These are phyloP conservation scores for Epizoanthus scotinus DNA, from an alignment of 92 coral and sea anemone species.

Conservation along the genomic window DNA sequence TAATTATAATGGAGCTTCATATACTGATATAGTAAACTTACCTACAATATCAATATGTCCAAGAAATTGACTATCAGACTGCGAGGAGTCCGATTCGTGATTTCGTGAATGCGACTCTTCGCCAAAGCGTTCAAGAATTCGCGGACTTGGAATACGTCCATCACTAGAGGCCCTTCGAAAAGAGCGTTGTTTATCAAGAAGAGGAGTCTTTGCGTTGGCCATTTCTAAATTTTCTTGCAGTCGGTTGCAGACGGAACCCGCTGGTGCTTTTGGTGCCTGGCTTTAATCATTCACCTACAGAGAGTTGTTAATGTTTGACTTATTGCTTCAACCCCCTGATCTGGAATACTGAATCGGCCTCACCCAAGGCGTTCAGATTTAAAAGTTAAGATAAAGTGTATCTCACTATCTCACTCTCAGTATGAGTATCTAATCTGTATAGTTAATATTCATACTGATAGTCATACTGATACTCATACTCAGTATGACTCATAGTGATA, in stretches of 20 bases:
- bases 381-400: too few species aligned
- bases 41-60: conserved; percentile 15
- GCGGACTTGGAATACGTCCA: conserved; percentile 3
- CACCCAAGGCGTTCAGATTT: too few species aligned
- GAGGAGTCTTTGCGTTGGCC: conserved; percentile 26
- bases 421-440: too few species aligned
- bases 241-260: background rate
- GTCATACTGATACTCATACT: too few species aligned
- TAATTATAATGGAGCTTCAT: too few species aligned
- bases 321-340: background rate
- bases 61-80: conserved; percentile 1
- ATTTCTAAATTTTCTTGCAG: conserved; percentile 21
- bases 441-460: too few species aligned
- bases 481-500: too few species aligned
- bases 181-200: background rate
- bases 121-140: conserved; percentile 19
- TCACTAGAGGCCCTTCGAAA: background rate
- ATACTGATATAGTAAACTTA: background rate
- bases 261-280: background rate
- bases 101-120: background rate
- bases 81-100: background rate
- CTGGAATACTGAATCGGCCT: background rate
- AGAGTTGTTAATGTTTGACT: background rate
- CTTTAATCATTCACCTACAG: conserved; percentile 12
- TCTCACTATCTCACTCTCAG: too few species aligned